Base-by-base conservation (phyloP, 2,797 vertebrate species). In the Champsocephalus esox region DNA sequence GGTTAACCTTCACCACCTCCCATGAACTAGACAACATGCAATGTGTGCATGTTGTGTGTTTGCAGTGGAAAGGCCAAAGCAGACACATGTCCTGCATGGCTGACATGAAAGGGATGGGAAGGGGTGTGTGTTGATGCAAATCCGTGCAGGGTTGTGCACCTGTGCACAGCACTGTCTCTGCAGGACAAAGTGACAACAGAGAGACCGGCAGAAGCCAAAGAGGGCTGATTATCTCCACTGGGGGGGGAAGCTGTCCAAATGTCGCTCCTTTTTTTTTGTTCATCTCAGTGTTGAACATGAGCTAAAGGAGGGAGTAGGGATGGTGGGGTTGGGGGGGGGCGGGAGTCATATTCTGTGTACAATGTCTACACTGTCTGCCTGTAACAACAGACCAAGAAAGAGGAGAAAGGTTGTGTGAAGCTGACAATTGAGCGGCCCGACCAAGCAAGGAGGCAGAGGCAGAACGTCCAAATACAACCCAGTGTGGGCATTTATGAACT, bases 51-150 rank as follows among this genome's bases (percentile, higher is more conserved):
- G 34, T 38, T 51, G 16, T 32, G 14, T 38, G 50, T 75, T 73
- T 81, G 59, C 68, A 62, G 41, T 6, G 38, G 32, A 17, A 56
- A 41, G 45, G 60, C 48, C 38, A 63, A 48, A 56, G 50, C 50
- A 71, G 76, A 70, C 48, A 70, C 28, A 17, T 44, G 58, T 44
- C 38, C 19, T 59, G 49, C 55, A 45, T 5, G 34, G 46, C 55
- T 44, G 56, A 52, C 68, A 61, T 24, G 45, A 48, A 61, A n/a
- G 61, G n/a, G 60, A 45, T 45, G 45, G 45, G 5, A 19, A 19
- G 21, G 2, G 0, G 19, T 45, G 62, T 79, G 52, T 77, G 32
- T 72, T 54, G 9, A 73, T 78, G 63, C 57, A 57, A 49, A 83
- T 74, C 19, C 21, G 50, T 55, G 68, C 28, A 50, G 49, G 52